Conservation (phyloP, 2,113 vertebrate genomes). For the Tylochromis polylepis region DNA sequence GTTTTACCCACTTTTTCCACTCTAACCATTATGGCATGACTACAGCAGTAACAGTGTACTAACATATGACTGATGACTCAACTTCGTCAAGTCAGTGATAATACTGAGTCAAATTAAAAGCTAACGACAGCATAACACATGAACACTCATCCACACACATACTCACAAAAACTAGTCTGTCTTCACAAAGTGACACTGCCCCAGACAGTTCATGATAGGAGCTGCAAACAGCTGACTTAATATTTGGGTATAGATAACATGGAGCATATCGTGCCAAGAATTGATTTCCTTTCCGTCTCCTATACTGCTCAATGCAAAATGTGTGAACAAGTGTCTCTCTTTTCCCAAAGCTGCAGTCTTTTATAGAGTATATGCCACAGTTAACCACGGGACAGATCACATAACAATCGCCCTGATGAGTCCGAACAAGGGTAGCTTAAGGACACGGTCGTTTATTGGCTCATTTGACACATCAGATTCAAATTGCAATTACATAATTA, state of each 20-base stretch:
- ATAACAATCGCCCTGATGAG: constrained; percentile 25
- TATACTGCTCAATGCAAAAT: constrained; percentile 15
- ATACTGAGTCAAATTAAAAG: not conserved
- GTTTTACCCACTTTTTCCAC: not conserved
- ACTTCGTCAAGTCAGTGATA: not conserved
- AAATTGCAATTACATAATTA: constrained; percentile 31
- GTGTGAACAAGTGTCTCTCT: constrained; percentile 15
- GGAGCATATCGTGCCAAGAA: constrained; percentile 13
- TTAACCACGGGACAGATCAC: constrained; percentile 9
- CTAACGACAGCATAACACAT: not conserved
- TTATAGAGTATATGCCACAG: constrained; percentile 6
- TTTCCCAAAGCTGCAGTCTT: constrained; percentile 16
- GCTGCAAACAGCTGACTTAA: not conserved
- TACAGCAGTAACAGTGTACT: not conserved
- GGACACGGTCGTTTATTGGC: constrained; percentile 3
- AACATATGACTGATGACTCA: not conserved
- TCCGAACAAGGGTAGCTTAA: constrained; percentile 9
- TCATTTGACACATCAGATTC: constrained; percentile 1
- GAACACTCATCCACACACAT: not conserved
- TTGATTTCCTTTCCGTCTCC: constrained; percentile 21
- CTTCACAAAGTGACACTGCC: not conserved
- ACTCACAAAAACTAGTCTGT: not conserved
- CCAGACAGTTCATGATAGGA: not conserved
- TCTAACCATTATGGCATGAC: not conserved
- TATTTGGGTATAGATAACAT: constrained; percentile 6